Evolutionary conservation across 2,797 vertebrate genomes (phyloP).

Genomic region (Protonibea diacanthus): DNA sequence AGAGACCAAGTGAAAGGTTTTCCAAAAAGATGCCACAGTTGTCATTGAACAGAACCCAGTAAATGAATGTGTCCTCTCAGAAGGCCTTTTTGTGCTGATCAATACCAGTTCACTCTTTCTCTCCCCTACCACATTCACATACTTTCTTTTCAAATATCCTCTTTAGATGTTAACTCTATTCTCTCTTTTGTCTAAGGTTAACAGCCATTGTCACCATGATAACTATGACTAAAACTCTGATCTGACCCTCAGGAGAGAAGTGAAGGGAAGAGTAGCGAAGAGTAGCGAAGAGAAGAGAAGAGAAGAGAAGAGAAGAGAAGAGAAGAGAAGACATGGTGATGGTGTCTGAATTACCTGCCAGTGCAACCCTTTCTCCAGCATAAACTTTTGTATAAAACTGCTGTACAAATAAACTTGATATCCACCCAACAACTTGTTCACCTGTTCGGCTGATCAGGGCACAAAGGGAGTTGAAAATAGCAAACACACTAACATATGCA

Average conservation of each 20-base stretch:
- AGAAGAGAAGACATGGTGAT: too few relatives aligned
- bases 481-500: constrained; percentile 2
- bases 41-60: constrained; percentile 51
- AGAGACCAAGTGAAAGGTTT: constrained; percentile 18
- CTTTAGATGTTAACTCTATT: constrained; percentile 27
- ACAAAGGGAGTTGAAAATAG: neutral
- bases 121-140: neutral
- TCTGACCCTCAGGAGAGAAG: neutral
- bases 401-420: constrained; percentile 9
- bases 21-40: constrained; percentile 49
- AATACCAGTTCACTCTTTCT: constrained; percentile 39
- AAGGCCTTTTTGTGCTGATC: constrained; percentile 58
- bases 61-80: constrained; percentile 55
- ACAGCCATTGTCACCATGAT: constrained; percentile 11
- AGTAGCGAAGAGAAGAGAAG: too few relatives aligned
- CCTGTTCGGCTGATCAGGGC: neutral
- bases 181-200: constrained; percentile 9
- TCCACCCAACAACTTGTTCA: neutral
- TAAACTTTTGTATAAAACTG: constrained; percentile 10
- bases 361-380: constrained; percentile 13
- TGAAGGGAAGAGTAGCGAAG: too few relatives aligned
- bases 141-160: constrained; percentile 12
- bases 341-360: constrained; percentile 3
- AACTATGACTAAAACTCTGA: constrained; percentile 7
- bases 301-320: neutral